Percentiles rank a stretch among this genome's conserved stretches.
Evolutionary conservation across 2,888 invertebrate genomes (phyloP).

Genomic region (Stegophylla sp.): DNA sequence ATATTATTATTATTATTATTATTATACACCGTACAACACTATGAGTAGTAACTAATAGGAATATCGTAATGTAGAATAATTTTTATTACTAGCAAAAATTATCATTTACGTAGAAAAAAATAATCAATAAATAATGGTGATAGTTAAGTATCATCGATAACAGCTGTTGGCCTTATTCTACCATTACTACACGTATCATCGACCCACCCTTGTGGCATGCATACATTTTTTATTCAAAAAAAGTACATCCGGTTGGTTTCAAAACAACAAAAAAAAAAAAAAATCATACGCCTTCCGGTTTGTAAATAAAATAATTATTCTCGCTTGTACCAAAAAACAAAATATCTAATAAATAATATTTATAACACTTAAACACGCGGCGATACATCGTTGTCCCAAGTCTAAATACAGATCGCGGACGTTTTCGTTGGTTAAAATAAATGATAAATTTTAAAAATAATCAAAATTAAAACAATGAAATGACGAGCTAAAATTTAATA

Average conservation of each 20-base stretch:
- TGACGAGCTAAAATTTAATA: conserved; percentile 34
- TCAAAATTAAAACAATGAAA: conserved; percentile 34
- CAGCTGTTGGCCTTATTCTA: conserved; percentile 36
- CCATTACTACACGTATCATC: conserved; percentile 39
- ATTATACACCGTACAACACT: conserved; percentile 33
- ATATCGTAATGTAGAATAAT: conserved; percentile 31
- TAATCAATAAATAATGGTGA: conserved; percentile 17
- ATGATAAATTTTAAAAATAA: conserved; percentile 29
- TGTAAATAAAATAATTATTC: too few relatives aligned
- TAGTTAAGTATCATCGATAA: conserved; percentile 24
- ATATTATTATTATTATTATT: not conserved
- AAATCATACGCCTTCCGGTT: conserved; percentile 47
- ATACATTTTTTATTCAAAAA: conserved; percentile 44
- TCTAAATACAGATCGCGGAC: conserved; percentile 30
- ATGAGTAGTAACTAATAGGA: conserved; percentile 42
- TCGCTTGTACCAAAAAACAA: conserved; percentile 53
- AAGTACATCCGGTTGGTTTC: conserved; percentile 30
- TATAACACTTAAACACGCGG: conserved; percentile 49
- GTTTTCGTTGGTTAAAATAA: conserved; percentile 29
- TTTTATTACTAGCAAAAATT: not conserved
- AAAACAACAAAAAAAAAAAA: too few relatives aligned
- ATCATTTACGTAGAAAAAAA: conserved; percentile 34
- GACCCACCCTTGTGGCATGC: not conserved
- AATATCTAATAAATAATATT: conserved; percentile 40
- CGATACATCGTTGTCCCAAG: conserved; percentile 34